These are phyloP conservation scores for Sphecodes monilicornis DNA, from an alignment of 2,888 invertebrate genomes.

Conservation along the genomic window DNA sequence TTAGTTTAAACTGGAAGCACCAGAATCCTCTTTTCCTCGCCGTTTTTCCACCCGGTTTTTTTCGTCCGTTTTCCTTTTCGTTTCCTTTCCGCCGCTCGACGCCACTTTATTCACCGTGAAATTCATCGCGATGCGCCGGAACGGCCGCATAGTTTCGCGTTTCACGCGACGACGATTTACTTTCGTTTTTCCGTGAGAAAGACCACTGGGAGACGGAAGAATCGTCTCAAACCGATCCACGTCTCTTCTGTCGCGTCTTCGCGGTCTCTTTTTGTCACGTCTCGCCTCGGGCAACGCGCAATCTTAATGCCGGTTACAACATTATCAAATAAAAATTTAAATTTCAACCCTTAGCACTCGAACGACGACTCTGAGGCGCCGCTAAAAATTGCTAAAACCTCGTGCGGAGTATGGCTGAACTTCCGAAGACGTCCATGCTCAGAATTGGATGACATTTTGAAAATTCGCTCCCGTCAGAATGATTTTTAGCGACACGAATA, in stretches of 20 bases:
- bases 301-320: too few relatives aligned
- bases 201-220: not conserved
- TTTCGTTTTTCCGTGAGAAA: conserved; percentile 48
- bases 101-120: conserved; percentile 68
- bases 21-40: not conserved
- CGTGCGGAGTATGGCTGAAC: too few relatives aligned
- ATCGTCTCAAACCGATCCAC: conserved; percentile 28
- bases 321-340: too few relatives aligned
- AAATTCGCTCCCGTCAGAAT: too few relatives aligned
- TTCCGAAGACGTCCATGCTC: too few relatives aligned
- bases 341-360: too few relatives aligned
- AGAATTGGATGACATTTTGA: too few relatives aligned
- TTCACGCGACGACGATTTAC: conserved; percentile 69
- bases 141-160: conserved; percentile 58
- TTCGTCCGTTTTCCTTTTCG: conserved; percentile 15
- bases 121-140: conserved; percentile 64
- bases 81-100: conserved; percentile 22
- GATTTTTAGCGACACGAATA: too few relatives aligned
- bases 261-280: not conserved
- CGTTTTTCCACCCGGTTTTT: not conserved
- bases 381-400: too few relatives aligned
- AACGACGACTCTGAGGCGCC: too few relatives aligned
- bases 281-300: not conserved
- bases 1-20: conserved; percentile 11
- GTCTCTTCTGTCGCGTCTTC: not conserved